phyloP scores from a whole-genome alignment of 2,797 vertebrate species.

The Eurystomus glaucurus region DNA sequence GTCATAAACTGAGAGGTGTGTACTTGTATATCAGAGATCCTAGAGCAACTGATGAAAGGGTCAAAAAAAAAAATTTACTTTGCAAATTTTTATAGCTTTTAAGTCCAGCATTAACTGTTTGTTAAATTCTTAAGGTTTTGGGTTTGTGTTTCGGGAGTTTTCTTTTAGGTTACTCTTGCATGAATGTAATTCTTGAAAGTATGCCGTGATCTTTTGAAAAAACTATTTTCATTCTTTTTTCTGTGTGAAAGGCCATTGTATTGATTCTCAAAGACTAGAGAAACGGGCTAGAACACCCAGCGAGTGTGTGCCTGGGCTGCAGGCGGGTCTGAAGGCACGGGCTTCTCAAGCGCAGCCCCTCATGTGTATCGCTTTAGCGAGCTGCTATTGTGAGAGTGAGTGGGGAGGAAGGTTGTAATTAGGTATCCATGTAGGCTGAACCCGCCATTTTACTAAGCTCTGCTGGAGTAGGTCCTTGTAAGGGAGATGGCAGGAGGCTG shows the following conservation, averaged over 20 bases:
- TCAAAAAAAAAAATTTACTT: neutral
- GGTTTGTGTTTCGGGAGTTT: neutral
- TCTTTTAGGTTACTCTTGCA: neutral
- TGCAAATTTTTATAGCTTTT: neutral
- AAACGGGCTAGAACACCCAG: neutral
- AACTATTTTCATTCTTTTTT: neutral
- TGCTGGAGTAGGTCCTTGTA: constrained; percentile 70
- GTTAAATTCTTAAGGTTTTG: neutral
- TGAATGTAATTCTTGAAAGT: neutral
- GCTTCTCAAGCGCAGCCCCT: neutral
- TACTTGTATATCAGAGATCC: neutral
- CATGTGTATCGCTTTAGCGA: neutral
- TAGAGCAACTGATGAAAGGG: neutral
- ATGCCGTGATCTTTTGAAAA: neutral
- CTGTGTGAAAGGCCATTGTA: constrained; percentile 38
- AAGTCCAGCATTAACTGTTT: neutral
- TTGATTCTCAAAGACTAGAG: constrained; percentile 9
- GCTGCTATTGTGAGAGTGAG: constrained; percentile 54
- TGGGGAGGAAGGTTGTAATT: constrained; percentile 72
- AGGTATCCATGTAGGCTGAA: constrained; percentile 69
- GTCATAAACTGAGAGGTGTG: neutral
- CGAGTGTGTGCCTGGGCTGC: neutral
- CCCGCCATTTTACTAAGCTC: constrained; percentile 74
- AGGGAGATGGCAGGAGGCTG: constrained; percentile 74
- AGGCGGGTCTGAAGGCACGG: neutral